These are phyloP conservation scores for Thunnus thynnus DNA, from an alignment of 2,113 vertebrate genomes.

Conservation along the genomic window DNA sequence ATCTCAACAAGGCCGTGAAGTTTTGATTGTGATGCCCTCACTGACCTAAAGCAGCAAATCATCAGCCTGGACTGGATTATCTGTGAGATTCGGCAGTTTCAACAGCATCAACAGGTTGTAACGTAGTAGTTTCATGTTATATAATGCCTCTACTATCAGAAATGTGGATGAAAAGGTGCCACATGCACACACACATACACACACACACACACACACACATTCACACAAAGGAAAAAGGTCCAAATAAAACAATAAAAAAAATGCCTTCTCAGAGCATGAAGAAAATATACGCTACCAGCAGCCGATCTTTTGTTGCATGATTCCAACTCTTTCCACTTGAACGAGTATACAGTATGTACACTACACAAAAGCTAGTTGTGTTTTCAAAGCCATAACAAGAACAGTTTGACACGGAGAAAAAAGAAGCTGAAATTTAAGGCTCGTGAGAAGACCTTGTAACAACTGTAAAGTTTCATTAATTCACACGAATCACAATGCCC, in stretches of 20 bases:
- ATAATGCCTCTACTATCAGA: slow-evolving; percentile 1
- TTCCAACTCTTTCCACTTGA: slow-evolving; percentile 4
- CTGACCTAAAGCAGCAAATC: slow-evolving; percentile 60
- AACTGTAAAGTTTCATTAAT: slow-evolving; percentile 21
- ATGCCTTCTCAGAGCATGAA: slow-evolving; percentile 1
- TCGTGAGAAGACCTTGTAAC: slow-evolving; percentile 17
- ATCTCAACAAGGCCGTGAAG: slow-evolving; percentile 1
- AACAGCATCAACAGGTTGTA: slow-evolving; percentile 23
- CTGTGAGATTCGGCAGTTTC: slow-evolving; percentile 43
- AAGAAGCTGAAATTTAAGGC: slow-evolving; percentile 40
- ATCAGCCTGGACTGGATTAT: slow-evolving; percentile 18
- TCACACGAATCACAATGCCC: slow-evolving; percentile 13
- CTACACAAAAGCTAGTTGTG: slow-evolving; percentile 19
- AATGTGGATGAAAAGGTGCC: slow-evolving; percentile 26
- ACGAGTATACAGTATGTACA: slow-evolving; percentile 12
- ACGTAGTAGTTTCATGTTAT: slow-evolving; percentile 13
- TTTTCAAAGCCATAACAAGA: slow-evolving; percentile 34
- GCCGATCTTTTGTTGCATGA: slow-evolving; percentile 10
- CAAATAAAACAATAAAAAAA: background rate
- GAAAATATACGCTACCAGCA: slow-evolving; percentile 4
- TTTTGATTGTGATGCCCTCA: slow-evolving; percentile 4
- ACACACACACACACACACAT: background rate
- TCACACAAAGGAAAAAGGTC: background rate
- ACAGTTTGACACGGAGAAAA: slow-evolving; percentile 3
- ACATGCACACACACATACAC: background rate